Evolutionary conservation across 1,140 invertebrate genomes (phyloP).

Genomic region (Hesperophylax magnus): DNA sequence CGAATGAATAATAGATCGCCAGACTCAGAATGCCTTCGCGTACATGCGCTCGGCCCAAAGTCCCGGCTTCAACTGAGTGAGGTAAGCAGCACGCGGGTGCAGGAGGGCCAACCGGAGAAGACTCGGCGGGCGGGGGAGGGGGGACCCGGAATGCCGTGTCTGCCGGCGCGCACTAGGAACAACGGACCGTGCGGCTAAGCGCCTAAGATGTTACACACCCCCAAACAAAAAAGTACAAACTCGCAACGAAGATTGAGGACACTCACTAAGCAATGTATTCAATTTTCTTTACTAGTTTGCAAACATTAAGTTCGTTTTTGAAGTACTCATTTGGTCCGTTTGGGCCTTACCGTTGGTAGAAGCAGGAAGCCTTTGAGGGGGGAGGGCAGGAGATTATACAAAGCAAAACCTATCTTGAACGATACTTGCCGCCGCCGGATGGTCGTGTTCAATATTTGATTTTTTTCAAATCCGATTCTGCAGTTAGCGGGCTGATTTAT

Average conservation of each 20-base stretch:
- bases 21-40: slow-evolving; percentile 61
- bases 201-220: no score
- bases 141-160: slow-evolving; percentile 66
- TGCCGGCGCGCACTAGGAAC: slow-evolving; percentile 62
- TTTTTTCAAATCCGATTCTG: slow-evolving; percentile 26
- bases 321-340: neutral
- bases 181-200: slow-evolving; percentile 52
- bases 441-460: slow-evolving; percentile 27
- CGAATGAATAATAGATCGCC: slow-evolving; percentile 66
- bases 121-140: slow-evolving; percentile 63
- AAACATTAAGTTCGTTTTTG: neutral
- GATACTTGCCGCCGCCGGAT: slow-evolving; percentile 26
- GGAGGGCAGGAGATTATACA: slow-evolving; percentile 40
- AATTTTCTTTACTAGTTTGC: neutral
- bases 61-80: slow-evolving; percentile 45
- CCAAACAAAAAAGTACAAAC: no score
- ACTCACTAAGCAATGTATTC: neutral
- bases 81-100: slow-evolving; percentile 60
- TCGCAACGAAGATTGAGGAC: no score
- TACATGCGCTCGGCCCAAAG: slow-evolving; percentile 42
- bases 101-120: slow-evolving; percentile 62
- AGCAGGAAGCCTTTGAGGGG: slow-evolving; percentile 12
- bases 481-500: neutral
- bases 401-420: slow-evolving; percentile 40
- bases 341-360: slow-evolving; percentile 13